phyloP scores from a whole-genome alignment of 1,140 invertebrate species.

The Chironomus striatipennis region DNA sequence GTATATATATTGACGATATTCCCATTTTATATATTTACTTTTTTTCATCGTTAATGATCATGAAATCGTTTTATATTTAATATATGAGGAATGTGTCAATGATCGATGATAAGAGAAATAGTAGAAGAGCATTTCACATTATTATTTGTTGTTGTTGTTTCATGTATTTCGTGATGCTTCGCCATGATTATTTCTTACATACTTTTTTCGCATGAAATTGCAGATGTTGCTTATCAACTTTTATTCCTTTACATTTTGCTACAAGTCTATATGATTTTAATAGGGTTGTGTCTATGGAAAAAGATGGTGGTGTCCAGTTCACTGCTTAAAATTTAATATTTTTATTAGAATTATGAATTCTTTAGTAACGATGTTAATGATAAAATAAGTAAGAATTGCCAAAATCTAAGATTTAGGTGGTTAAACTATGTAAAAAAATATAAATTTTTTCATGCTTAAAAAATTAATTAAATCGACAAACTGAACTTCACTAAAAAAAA shows the following conservation, averaged over 20 bases:
- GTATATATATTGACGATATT: slow-evolving; percentile 1
- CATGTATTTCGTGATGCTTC: not conserved
- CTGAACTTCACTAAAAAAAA: too few relatives aligned
- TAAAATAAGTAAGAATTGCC: too few relatives aligned
- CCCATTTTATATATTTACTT: not conserved
- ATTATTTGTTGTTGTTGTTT: not conserved
- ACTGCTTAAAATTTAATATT: too few relatives aligned
- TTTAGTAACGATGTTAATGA: too few relatives aligned
- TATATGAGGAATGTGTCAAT: not conserved
- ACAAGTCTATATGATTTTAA: too few relatives aligned
- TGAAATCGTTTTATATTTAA: not conserved
- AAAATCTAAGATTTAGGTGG: too few relatives aligned
- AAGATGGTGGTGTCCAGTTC: too few relatives aligned
- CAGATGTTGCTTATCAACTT: slow-evolving; percentile 12
- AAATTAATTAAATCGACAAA: too few relatives aligned
- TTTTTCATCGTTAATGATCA: slow-evolving; percentile 2
- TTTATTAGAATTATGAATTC: too few relatives aligned
- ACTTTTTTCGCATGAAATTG: slow-evolving; percentile 10
- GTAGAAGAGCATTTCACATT: not conserved
- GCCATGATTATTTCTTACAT: slow-evolving; percentile 6
- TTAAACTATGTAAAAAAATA: too few relatives aligned
- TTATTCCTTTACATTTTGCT: not conserved
- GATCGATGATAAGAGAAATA: slow-evolving; percentile 2
- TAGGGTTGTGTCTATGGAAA: too few relatives aligned
- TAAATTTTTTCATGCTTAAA: too few relatives aligned